A percentile compares a stretch with the other conserved stretches of the same genome.
Conservation (phyloP, 2,113 vertebrate species). For the Cromileptes altivelis region DNA sequence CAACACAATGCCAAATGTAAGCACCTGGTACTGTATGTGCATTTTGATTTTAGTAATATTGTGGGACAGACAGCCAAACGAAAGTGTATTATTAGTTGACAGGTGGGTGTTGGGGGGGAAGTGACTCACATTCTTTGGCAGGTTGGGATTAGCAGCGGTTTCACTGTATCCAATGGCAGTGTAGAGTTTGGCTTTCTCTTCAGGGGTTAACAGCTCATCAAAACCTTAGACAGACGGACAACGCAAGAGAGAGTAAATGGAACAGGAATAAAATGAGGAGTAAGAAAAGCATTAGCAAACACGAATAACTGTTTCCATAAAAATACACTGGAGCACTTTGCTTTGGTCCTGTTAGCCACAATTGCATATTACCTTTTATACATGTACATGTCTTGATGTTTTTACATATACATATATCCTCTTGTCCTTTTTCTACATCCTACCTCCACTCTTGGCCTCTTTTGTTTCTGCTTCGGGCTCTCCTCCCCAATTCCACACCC, state of each 20-base stretch:
- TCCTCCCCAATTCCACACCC: constrained; percentile 94
- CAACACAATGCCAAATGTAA: neutral
- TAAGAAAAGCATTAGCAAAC: neutral
- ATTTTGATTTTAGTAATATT: neutral
- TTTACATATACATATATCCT: no score
- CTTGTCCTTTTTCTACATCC: constrained; percentile 2
- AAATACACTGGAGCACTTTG: neutral
- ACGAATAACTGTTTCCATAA: neutral
- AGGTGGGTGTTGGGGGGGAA: neutral
- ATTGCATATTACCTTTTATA: neutral
- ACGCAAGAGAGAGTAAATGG: constrained; percentile 22
- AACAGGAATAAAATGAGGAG: neutral
- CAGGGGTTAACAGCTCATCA: constrained; percentile 90
- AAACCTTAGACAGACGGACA: constrained; percentile 83
- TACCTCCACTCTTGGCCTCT: constrained; percentile 90
- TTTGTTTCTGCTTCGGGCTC: constrained; percentile 73
- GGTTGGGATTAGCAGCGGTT: constrained; percentile 91
- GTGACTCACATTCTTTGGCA: constrained; percentile 93
- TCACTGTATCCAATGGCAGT: constrained; percentile 98
- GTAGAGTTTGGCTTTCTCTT: constrained; percentile 95
- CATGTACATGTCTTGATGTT: neutral
- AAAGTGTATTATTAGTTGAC: neutral
- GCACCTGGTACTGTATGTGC: neutral
- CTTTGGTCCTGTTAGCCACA: neutral
- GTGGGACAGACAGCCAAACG: neutral